Percentiles rank a stretch among this genome's conserved stretches.
Evolutionary conservation across 2,888 invertebrate genomes (phyloP).

Genomic region (Drosophila pullipes): DNA sequence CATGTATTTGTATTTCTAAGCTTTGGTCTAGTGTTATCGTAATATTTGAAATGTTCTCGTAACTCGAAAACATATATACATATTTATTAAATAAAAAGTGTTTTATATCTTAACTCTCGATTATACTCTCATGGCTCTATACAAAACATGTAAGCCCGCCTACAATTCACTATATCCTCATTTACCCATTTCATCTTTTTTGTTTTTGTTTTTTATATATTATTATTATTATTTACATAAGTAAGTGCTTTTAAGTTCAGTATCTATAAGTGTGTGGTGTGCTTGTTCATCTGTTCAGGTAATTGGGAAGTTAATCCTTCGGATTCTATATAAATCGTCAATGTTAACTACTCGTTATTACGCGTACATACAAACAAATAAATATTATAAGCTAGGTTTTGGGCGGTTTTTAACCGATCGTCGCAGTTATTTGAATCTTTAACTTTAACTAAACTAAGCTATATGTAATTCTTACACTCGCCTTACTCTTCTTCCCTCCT

Average conservation of each 20-base stretch:
- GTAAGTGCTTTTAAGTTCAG: constrained; percentile 8
- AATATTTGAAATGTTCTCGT: constrained; percentile 44
- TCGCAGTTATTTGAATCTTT: constrained; percentile 50
- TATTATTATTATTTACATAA: constrained; percentile 35
- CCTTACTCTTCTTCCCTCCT: not conserved
- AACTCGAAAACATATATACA: constrained; percentile 41
- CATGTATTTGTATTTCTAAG: constrained; percentile 69
- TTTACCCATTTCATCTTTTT: constrained; percentile 11
- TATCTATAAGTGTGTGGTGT: constrained; percentile 4
- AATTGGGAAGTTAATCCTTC: constrained; percentile 28
- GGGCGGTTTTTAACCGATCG: constrained; percentile 75
- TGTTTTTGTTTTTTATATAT: not conserved
- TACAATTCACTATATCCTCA: constrained; percentile 24
- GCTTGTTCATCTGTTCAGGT: constrained; percentile 42
- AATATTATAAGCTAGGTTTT: constrained; percentile 75
- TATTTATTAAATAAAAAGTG: constrained; percentile 25
- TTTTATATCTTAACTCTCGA: constrained; percentile 18
- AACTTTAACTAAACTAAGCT: constrained; percentile 68
- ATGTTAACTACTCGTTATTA: constrained; percentile 41
- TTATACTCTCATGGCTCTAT: not conserved
- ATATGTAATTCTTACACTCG: constrained; percentile 32
- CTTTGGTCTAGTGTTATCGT: constrained; percentile 75
- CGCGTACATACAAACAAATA: constrained; percentile 70
- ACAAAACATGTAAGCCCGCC: constrained; percentile 7
- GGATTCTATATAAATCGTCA: constrained; percentile 22